Evolutionary conservation across 2,888 invertebrate species (phyloP), one percentile per base, ranked within the genome.

Genomic region (Syritta pipiens): DNA sequence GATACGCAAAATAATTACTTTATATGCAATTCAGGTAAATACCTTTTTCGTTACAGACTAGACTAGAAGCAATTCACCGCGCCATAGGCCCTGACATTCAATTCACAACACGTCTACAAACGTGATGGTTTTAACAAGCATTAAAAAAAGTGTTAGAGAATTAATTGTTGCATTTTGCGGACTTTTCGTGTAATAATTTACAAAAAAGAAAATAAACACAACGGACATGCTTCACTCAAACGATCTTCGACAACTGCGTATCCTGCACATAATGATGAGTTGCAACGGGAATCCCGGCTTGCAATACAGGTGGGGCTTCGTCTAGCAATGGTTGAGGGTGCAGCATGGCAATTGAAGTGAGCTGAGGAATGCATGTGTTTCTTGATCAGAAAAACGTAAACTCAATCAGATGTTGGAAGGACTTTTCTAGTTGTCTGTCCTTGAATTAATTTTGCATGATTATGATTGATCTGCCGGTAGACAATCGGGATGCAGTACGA

Each of bases 61-160:
- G 17, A 49, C 17, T 17, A 9, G 37, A 37, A 17, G n/a, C n/a
- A n/a, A 49, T 42, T 30, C 42, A 7, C 3, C 20, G 22, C 28
- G 17, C 28, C 53, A 4, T 6, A 30, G 7, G 12, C n/a, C n/a
- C 30, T 24, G n/a, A n/a, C n/a, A n/a, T n/a, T 12, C 10, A 6
- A 75, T 55, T 48, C 60, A 4, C 32, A 68, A 42, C 76, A 76
- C 69, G 57, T 57, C 42, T 7, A 12, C 26, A 42, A 44, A 42
- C 69, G 76, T 76, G 76, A 42, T 28, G n/a, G 40, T 63, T 69
- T 59, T 57, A 49, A 44, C 37, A 68, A 68, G 19, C n/a, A n/a
- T n/a, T 49, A 35, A 40, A 37, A 32, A 22, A 37, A 46, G 30
- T 46, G 44, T 14, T 68, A 60, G 55, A 48, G 60, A 60, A 60